A percentile compares a stretch with the other conserved stretches of the same genome.
phyloP scores from a whole-genome alignment of 2,888 invertebrate species.

The Tachina grossa region DNA sequence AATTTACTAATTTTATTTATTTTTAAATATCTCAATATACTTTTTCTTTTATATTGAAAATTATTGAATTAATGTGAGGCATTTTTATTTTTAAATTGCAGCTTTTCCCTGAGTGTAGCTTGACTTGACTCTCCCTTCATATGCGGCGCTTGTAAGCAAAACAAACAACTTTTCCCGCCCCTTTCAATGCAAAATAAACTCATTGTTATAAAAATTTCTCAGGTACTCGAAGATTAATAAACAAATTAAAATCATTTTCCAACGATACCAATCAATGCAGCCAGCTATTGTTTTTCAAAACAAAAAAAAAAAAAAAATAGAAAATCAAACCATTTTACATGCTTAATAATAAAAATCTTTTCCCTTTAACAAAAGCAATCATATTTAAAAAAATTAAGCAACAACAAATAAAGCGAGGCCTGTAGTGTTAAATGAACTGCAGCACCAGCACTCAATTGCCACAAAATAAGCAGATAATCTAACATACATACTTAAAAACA shows the following conservation, averaged over 20 bases:
- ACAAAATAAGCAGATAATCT: too few species aligned
- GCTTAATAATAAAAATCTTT: conserved; percentile 24
- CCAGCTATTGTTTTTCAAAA: conserved; percentile 30
- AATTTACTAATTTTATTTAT: too few species aligned
- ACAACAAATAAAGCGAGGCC: conserved; percentile 2
- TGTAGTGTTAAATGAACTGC: conserved; percentile 58
- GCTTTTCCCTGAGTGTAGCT: too few species aligned
- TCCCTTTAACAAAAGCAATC: conserved; percentile 51
- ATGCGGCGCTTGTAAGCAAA: neutral
- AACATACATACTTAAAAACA: too few species aligned
- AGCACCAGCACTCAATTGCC: conserved; percentile 23
- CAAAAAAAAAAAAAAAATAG: too few species aligned
- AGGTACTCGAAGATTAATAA: conserved; percentile 28
- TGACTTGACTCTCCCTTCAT: neutral
- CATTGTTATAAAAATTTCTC: conserved; percentile 17
- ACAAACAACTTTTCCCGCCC: neutral
- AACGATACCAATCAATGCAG: conserved; percentile 41
- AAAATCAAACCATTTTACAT: conserved; percentile 23
- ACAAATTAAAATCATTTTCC: conserved; percentile 48
- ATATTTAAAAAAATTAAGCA: conserved; percentile 11
- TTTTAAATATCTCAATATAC: too few species aligned
- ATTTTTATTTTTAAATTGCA: too few species aligned
- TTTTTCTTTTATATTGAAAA: too few species aligned
- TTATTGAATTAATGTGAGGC: too few species aligned
- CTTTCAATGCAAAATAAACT: conserved; percentile 13